Conservation (phyloP, 2,113 vertebrate genomes). For the Diphyllodes magnificus region DNA sequence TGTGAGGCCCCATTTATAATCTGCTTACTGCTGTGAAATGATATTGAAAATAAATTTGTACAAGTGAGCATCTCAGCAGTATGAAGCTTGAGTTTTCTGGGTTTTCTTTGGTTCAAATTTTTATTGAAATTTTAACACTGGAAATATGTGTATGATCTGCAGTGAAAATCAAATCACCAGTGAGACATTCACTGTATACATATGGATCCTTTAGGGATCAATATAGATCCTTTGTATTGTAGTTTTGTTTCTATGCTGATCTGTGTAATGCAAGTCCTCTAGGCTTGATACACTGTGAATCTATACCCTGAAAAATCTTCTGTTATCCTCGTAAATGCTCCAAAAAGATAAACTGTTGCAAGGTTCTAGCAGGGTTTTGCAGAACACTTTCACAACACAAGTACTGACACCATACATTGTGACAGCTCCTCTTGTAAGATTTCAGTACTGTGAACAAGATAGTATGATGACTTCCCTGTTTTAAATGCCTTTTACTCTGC, state of each 20-base stretch:
- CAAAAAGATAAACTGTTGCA: conserved; percentile 33
- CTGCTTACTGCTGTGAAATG: background rate
- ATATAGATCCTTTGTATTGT: background rate
- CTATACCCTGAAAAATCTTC: background rate
- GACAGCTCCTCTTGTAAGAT: conserved; percentile 22
- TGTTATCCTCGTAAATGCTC: background rate
- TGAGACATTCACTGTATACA: background rate
- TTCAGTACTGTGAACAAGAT: conserved; percentile 19
- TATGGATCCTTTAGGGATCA: background rate
- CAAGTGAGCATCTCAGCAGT: background rate
- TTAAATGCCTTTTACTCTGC: conserved; percentile 3
- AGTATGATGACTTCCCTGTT: background rate
- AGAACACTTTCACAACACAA: conserved; percentile 1
- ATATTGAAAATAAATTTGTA: background rate
- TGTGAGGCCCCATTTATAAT: background rate
- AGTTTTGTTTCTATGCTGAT: background rate
- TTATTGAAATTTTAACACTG: background rate
- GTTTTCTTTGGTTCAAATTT: background rate
- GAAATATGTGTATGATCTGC: background rate
- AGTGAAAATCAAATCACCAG: background rate
- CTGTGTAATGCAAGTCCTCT: background rate
- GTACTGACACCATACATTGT: conserved; percentile 33
- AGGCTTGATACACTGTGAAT: background rate
- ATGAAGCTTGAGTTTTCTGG: background rate
- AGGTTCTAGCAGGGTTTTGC: conserved; percentile 50